A percentile compares a stretch with the other conserved stretches of the same genome.
Evolutionary conservation across 2,113 vertebrate species (phyloP).

Genomic region (Astur gentilis): DNA sequence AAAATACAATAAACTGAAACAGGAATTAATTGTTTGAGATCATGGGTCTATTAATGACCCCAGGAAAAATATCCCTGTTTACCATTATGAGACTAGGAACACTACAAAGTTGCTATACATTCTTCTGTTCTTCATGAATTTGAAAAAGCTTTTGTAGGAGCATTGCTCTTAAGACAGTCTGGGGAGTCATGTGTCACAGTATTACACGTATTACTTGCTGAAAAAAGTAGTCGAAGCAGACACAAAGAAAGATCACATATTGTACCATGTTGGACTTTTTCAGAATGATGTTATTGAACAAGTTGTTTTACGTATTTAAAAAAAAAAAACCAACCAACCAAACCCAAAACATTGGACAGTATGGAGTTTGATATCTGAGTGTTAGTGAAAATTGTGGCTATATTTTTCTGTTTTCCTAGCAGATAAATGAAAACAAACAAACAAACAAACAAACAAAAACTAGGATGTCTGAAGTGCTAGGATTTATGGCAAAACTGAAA

Average conservation of each 20-base stretch:
- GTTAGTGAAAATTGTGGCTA: background rate
- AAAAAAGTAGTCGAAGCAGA: background rate
- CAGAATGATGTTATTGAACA: background rate
- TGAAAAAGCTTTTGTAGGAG: background rate
- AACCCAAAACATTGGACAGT: background rate
- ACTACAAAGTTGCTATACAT: background rate
- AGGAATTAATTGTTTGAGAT: background rate
- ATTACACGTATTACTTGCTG: fast-evolving
- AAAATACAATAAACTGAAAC: background rate
- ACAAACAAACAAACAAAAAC: background rate
- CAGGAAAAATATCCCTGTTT: background rate
- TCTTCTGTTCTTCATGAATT: background rate
- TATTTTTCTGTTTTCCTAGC: background rate
- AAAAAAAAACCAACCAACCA: background rate
- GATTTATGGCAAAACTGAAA: background rate
- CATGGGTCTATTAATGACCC: background rate
- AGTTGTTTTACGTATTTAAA: background rate
- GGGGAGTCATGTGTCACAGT: background rate
- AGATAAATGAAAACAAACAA: background rate
- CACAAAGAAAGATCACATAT: background rate
- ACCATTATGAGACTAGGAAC: background rate
- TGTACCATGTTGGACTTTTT: background rate
- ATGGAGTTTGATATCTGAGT: background rate
- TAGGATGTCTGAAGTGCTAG: background rate
- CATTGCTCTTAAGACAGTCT: background rate